These are phyloP conservation scores for Clinocottus analis DNA, from an alignment of 2,113 vertebrate species.

Conservation along the genomic window DNA sequence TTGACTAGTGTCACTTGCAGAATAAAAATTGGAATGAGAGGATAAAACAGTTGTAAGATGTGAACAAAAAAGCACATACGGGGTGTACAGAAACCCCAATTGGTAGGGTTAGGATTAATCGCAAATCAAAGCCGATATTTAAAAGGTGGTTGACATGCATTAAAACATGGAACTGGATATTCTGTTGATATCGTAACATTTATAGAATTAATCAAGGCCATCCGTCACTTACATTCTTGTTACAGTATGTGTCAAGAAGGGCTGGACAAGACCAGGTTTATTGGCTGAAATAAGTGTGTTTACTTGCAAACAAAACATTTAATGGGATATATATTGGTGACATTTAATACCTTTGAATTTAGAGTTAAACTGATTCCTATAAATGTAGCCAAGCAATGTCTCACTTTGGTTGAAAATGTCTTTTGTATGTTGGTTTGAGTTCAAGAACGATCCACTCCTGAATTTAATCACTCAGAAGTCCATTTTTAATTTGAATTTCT, in stretches of 20 bases:
- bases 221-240: neutral
- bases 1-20: neutral
- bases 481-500: neutral
- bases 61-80: neutral
- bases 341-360: conserved; percentile 28
- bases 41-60: neutral
- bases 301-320: too few species aligned
- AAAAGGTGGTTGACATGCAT: too few species aligned
- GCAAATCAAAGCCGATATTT: too few species aligned
- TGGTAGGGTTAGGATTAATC: neutral
- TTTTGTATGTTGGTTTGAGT: conserved; percentile 19
- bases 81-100: too few species aligned
- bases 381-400: conserved; percentile 13
- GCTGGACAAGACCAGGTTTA: neutral
- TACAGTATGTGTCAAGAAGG: neutral
- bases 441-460: neutral
- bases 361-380: too few species aligned
- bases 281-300: conserved; percentile 14
- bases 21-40: neutral
- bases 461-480: conserved; percentile 2
- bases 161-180: conserved; percentile 11
- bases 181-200: neutral
- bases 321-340: conserved; percentile 6
- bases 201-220: conserved; percentile 29
- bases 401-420: conserved; percentile 3